Evolutionary conservation across 2,888 invertebrate genomes (phyloP).

Genomic region (Lithophane ornitopus): DNA sequence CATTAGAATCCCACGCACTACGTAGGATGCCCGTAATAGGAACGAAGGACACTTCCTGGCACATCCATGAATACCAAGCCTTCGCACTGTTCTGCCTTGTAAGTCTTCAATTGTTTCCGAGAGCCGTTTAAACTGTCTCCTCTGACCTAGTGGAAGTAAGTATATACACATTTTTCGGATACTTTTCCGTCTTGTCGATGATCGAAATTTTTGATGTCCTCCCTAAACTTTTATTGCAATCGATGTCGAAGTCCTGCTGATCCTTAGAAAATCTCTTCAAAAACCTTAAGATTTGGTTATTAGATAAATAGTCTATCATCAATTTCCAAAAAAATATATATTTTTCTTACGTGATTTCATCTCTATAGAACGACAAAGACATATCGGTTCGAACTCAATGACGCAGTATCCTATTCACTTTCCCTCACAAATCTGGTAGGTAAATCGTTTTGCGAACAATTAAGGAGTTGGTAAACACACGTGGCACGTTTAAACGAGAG

Average conservation of each 20-base stretch:
- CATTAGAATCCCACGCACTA: conserved; percentile 52
- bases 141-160: conserved; percentile 20
- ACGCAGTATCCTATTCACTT: conserved; percentile 56
- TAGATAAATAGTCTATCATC: too few relatives aligned
- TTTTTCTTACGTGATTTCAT: not conserved
- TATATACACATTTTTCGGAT: not conserved
- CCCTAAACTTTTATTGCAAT: not conserved
- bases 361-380: conserved; percentile 4
- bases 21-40: conserved; percentile 48
- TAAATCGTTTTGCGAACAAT: conserved; percentile 65
- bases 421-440: conserved; percentile 65
- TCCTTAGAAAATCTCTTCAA: not conserved
- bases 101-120: not conserved
- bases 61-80: conserved; percentile 41
- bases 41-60: conserved; percentile 51
- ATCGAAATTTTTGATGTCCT: not conserved
- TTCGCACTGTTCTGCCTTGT: conserved; percentile 24
- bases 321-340: not conserved
- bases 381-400: conserved; percentile 30
- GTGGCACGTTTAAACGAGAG: conserved; percentile 67
- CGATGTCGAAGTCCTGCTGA: not conserved
- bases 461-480: conserved; percentile 72
- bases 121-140: not conserved
- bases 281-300: not conserved
- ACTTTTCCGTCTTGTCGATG: too few relatives aligned